Base-by-base conservation (phyloP, 2,797 vertebrate genomes). In the Micrastur ruficollis region DNA sequence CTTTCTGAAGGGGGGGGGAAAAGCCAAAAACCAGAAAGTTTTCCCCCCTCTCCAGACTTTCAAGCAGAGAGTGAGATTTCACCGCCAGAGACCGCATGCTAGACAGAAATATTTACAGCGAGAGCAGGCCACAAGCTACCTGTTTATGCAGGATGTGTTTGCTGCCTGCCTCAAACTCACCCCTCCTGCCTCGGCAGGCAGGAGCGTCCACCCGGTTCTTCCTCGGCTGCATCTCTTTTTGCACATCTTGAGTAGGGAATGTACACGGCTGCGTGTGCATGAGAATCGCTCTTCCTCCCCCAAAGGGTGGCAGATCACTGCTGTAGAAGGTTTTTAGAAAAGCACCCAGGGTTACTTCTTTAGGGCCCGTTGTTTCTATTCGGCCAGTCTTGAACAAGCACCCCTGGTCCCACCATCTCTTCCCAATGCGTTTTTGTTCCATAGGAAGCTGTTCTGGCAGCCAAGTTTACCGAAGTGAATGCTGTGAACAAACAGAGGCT, bases 401-500 rank as follows among this genome's bases (percentile, higher is more conserved):
- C 2, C 32, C 21, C n/a, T 36, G 21, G 16, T 34, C 42, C 46
- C 65, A 31, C 26, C 32, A 18, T n/a, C 40, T 70, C 55, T 58
- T 52, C 81, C 88, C 50, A 86, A 34, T 0, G 3, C 1, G 0
- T 76, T 75, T 90, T 58, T 86, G 34, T 68, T 91, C n/a, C 82
- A 12, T 34, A 99, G 99, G 99, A 99, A 98, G 98, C 98, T 52
- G 97, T 98, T 63, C 98, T 99, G 78, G 98, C 99, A 83, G 98
- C 99, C 17, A 99, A 98, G 96, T 99, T 99, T 93, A 99, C 99
- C 0, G 99, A 99, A 95, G 99, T 99, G n/a, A 99, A 98, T 1
- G 99, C 99, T 27, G 97, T 99, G 65, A 99, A 99, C 96, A 99
- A 97, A 62, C 99, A 99, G 96, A 98, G 98, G 94, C 95, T 99